phyloP scores from a whole-genome alignment of 2,797 vertebrate genomes.

The Rhinichthys osculus region DNA sequence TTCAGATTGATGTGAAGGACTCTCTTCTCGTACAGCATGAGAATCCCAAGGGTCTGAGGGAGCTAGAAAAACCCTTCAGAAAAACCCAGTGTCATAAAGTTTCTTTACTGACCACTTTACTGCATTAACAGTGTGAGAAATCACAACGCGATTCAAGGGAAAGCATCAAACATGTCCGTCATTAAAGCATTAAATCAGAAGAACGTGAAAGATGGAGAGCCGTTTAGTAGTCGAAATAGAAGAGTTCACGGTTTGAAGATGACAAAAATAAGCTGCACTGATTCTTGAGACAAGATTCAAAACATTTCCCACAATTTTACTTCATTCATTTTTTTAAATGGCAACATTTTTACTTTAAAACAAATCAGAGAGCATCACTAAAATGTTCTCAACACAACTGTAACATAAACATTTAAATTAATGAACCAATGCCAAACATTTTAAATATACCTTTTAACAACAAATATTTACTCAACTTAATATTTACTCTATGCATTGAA shows the following conservation, averaged over 20 bases:
- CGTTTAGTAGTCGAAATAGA: neutral
- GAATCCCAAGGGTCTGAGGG: neutral
- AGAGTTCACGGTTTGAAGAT: neutral
- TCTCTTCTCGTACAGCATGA: neutral
- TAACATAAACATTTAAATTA: neutral
- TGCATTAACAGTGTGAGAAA: neutral
- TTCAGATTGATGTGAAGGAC: neutral
- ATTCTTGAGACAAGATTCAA: neutral
- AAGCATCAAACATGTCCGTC: neutral
- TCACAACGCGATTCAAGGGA: neutral
- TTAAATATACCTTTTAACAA: neutral
- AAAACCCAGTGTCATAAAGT: neutral
- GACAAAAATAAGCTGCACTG: neutral
- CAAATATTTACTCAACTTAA: neutral
- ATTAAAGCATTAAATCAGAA: neutral
- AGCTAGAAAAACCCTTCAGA: neutral
- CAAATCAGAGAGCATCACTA: neutral
- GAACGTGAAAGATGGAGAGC: neutral
- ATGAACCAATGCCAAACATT: neutral
- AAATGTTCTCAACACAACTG: neutral
- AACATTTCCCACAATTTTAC: neutral
- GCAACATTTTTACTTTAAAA: neutral
- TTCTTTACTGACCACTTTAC: neutral
- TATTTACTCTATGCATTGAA: neutral
- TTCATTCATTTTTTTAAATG: neutral